These are phyloP conservation scores for Patella depressa DNA, from an alignment of 2,888 invertebrate species.

Conservation along the genomic window DNA sequence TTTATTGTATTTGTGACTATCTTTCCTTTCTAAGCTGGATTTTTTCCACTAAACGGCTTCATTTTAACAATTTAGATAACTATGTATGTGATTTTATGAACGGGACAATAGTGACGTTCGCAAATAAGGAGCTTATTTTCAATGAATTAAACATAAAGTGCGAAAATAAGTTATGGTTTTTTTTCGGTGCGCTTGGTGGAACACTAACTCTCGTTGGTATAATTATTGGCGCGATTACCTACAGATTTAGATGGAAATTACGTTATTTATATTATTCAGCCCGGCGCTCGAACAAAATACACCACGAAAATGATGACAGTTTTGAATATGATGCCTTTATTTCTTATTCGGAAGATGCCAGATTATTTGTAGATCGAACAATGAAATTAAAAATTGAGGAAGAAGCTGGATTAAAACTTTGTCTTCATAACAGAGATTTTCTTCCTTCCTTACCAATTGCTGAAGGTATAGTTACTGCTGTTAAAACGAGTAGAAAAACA, in stretches of 20 bases:
- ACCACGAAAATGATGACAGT: no score
- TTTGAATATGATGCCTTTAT: constrained; percentile 19
- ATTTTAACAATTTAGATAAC: no score
- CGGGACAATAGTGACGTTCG: no score
- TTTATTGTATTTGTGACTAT: no score
- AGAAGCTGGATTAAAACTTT: constrained; percentile 5
- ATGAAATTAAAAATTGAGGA: constrained; percentile 2
- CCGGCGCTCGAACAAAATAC: no score
- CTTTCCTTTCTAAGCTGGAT: no score
- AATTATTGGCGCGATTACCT: constrained; percentile 6
- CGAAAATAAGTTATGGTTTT: background rate
- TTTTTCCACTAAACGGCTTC: no score
- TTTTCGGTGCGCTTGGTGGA: background rate
- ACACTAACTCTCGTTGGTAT: background rate
- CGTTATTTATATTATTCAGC: constrained; percentile 23
- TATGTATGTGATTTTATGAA: no score
- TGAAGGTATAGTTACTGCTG: constrained; percentile 31
- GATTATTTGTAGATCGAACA: background rate
- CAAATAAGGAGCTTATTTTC: no score
- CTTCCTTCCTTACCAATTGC: constrained; percentile 31
- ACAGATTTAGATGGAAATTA: constrained; percentile 21
- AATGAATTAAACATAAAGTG: constrained; percentile 3
- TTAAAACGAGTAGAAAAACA: constrained; percentile 35
- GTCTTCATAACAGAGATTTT: constrained; percentile 37
- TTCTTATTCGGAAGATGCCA: constrained; percentile 15